phyloP scores from a whole-genome alignment of 1,140 invertebrate species.

The Hyphantria cunea region DNA sequence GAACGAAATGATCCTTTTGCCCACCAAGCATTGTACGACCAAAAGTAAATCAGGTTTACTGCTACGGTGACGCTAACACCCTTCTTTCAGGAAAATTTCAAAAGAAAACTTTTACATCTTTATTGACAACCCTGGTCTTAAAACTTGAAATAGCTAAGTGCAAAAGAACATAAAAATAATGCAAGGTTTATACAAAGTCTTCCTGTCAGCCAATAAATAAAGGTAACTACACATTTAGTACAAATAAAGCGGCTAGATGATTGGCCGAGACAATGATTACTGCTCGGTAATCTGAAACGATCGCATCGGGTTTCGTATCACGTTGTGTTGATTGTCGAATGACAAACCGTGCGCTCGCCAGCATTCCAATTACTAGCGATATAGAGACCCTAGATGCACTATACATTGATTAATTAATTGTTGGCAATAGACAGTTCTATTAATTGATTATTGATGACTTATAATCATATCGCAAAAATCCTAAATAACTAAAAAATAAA shows the following conservation, averaged over 20 bases:
- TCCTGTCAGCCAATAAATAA: slow-evolving; percentile 15
- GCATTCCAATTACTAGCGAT: slow-evolving; percentile 71
- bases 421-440: too few relatives aligned
- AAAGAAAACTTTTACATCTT: neutral
- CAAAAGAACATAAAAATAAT: slow-evolving; percentile 5
- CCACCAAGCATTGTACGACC: neutral
- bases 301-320: slow-evolving; percentile 74
- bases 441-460: too few relatives aligned
- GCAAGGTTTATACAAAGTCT: slow-evolving; percentile 1
- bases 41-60: neutral
- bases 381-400: slow-evolving; percentile 50
- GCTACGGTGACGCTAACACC: neutral
- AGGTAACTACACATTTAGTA: slow-evolving; percentile 18
- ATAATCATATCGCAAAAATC: too few relatives aligned
- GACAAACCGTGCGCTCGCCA: slow-evolving; percentile 66
- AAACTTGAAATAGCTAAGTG: neutral
- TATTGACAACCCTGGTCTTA: slow-evolving; percentile 6
- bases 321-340: slow-evolving; percentile 74
- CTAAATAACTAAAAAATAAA: too few relatives aligned
- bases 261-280: slow-evolving; percentile 62
- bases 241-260: slow-evolving; percentile 50
- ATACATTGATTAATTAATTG: slow-evolving; percentile 27
- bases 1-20: neutral
- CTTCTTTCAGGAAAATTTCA: neutral
- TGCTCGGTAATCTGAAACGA: slow-evolving; percentile 50